Conservation (phyloP, 2,113 vertebrate genomes). For the Antennarius striatus region DNA sequence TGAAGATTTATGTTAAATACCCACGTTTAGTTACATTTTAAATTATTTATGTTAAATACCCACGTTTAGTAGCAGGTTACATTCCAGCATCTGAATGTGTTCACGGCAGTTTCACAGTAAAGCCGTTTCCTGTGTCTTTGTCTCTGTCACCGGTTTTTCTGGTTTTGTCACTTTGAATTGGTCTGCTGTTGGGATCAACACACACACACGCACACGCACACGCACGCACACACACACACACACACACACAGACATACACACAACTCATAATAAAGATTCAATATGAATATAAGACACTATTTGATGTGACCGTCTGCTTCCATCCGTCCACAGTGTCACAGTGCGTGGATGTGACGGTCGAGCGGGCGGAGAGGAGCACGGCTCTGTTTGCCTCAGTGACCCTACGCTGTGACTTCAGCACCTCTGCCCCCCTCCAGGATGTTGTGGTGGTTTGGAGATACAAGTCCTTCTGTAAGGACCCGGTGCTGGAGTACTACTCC, state of each 20-base stretch:
- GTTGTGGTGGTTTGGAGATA: constrained; percentile 91
- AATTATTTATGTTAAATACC: not conserved
- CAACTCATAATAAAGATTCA: not conserved
- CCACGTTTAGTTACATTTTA: not conserved
- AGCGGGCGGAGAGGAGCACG: constrained; percentile 80
- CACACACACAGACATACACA: too few species aligned
- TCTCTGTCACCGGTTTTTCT: constrained; percentile 69
- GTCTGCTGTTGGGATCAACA: not conserved
- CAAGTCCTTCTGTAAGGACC: constrained; percentile 97
- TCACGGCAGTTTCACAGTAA: constrained; percentile 57
- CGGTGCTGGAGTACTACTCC: constrained; percentile 91
- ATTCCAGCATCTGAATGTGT: constrained; percentile 21
- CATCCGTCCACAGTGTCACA: constrained; percentile 74
- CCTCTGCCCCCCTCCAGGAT: constrained; percentile 86
- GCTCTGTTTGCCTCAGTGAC: constrained; percentile 84
- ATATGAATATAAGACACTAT: not conserved
- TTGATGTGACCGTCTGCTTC: not conserved
- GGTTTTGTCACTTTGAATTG: constrained; percentile 62
- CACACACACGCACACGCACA: constrained; percentile 6
- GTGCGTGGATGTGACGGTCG: constrained; percentile 85
- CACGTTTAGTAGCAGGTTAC: not conserved
- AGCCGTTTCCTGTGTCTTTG: constrained; percentile 61
- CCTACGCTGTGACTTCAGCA: constrained; percentile 92
- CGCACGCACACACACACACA: constrained; percentile 3
- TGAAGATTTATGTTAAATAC: not conserved